Evolutionary conservation across 2,888 invertebrate species (phyloP).

Genomic region (Ophion slaviceki): DNA sequence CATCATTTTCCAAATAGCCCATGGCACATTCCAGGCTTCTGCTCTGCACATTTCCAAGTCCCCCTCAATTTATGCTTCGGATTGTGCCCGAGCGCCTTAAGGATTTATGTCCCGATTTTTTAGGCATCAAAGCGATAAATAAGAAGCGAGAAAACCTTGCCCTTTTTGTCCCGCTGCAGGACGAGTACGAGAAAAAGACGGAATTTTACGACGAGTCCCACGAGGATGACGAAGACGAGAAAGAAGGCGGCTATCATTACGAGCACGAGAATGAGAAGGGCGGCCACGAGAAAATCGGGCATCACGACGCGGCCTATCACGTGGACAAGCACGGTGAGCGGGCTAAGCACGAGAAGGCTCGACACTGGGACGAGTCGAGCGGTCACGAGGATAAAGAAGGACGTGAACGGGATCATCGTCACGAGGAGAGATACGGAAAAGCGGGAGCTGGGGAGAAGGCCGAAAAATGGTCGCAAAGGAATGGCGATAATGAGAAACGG

Average conservation of each 20-base stretch:
- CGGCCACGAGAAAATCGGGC: conserved; percentile 85
- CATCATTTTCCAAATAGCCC: too few species aligned
- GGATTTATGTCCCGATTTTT: not conserved
- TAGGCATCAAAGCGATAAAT: not conserved
- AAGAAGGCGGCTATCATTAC: conserved; percentile 87
- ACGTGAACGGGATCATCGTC: conserved; percentile 85
- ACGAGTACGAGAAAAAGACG: conserved; percentile 90
- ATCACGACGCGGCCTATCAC: conserved; percentile 84
- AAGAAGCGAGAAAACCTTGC: not conserved
- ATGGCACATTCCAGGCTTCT: too few species aligned
- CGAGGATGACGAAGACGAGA: conserved; percentile 88
- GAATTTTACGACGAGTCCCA: conserved; percentile 91
- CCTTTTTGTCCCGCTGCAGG: conserved; percentile 75
- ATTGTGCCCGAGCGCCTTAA: too few species aligned
- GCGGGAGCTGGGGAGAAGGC: conserved; percentile 84
- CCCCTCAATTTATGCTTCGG: too few species aligned
- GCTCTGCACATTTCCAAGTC: too few species aligned
- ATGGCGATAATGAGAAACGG: conserved; percentile 75
- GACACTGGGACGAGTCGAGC: conserved; percentile 85
- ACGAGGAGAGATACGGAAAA: conserved; percentile 83
- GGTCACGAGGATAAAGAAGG: conserved; percentile 86
- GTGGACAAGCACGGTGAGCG: conserved; percentile 86
- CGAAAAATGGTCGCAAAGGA: conserved; percentile 87
- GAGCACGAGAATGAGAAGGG: conserved; percentile 86
- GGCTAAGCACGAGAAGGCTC: conserved; percentile 86